Evolutionary conservation across 2,797 vertebrate genomes (phyloP).

Genomic region (Botia kubotai): DNA sequence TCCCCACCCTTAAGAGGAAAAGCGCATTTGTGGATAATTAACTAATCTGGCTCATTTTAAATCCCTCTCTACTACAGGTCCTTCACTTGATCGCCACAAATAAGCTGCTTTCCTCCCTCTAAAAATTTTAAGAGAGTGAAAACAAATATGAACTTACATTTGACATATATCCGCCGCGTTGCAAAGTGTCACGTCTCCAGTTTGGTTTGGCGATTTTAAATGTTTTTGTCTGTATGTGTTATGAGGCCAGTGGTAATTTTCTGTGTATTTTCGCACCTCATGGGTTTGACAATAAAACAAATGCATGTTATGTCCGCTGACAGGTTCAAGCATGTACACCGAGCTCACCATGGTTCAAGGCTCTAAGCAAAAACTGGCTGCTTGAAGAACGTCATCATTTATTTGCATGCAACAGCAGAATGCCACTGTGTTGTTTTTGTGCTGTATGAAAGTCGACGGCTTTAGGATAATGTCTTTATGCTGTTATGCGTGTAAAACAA

Average conservation of each 20-base stretch:
- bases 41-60: slow-evolving; percentile 80
- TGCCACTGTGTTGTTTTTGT: neutral
- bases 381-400: slow-evolving; percentile 4
- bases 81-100: slow-evolving; percentile 48
- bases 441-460: neutral
- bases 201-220: neutral
- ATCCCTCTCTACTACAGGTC: slow-evolving; percentile 54
- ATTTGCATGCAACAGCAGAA: neutral
- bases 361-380: neutral
- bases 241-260: neutral
- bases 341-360: slow-evolving; percentile 6
- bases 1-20: slow-evolving; percentile 78
- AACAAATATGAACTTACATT: slow-evolving; percentile 37
- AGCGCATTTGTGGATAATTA: slow-evolving; percentile 83
- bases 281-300: slow-evolving; percentile 22
- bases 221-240: neutral
- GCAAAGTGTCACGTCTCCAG: neutral
- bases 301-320: slow-evolving; percentile 25
- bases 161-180: neutral
- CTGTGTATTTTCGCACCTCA: slow-evolving; percentile 6
- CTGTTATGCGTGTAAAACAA: slow-evolving; percentile 16
- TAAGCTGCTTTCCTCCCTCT: slow-evolving; percentile 18
- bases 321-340: slow-evolving; percentile 24
- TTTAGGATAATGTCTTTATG: slow-evolving; percentile 2
- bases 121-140: slow-evolving; percentile 24